phyloP scores from a whole-genome alignment of 2,113 vertebrate genomes.

The Ifrita kowaldi region DNA sequence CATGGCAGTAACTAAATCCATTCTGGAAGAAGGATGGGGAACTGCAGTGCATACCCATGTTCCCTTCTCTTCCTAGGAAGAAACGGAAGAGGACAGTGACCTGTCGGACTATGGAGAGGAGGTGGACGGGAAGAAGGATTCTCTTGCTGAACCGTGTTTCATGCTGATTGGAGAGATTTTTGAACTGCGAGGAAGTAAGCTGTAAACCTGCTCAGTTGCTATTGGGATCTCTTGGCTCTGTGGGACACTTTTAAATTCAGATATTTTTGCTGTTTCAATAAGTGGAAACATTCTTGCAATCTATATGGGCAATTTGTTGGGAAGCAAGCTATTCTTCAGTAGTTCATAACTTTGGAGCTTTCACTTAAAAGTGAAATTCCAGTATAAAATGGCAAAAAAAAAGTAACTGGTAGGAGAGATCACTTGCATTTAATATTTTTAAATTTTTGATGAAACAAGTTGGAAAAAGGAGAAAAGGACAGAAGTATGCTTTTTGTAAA shows the following conservation, averaged over 20 bases:
- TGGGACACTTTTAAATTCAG: neutral
- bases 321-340: neutral
- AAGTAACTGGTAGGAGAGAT: neutral
- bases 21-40: neutral
- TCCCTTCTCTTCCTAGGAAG: slow-evolving; percentile 68
- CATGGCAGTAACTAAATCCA: neutral
- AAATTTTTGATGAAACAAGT: neutral
- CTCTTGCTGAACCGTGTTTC: slow-evolving; percentile 95
- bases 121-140: slow-evolving; percentile 85
- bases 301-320: neutral
- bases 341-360: neutral
- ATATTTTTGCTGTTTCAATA: neutral
- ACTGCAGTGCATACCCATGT: neutral
- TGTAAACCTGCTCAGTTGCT: neutral
- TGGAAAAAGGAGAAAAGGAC: neutral
- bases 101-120: slow-evolving; percentile 92
- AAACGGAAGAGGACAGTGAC: slow-evolving; percentile 87
- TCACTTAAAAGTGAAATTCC: neutral
- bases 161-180: slow-evolving; percentile 99
- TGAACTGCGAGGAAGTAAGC: slow-evolving; percentile 96
- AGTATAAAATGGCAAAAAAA: neutral
- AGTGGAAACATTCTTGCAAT: neutral
- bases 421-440: neutral
- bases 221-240: neutral
- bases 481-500: neutral